These are phyloP conservation scores for Scolopax mira DNA, from an alignment of 2,113 vertebrate genomes.

Conservation along the genomic window DNA sequence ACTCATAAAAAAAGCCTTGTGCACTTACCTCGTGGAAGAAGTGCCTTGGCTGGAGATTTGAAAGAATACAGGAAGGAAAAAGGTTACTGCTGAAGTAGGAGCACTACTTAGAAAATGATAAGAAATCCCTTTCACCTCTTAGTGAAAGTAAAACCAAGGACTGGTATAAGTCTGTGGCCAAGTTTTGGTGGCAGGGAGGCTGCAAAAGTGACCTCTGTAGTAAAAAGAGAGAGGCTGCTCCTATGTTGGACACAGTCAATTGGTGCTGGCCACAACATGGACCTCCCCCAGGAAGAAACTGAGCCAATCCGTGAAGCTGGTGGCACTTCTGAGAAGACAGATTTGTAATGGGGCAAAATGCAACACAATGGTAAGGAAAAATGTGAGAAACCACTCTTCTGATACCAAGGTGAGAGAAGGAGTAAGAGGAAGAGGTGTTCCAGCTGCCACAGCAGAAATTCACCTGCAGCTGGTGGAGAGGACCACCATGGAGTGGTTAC, in stretches of 20 bases:
- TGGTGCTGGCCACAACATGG: background rate
- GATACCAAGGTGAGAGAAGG: background rate
- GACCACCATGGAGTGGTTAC: background rate
- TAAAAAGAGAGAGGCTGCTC: background rate
- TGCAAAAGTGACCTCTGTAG: background rate
- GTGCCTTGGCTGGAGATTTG: background rate
- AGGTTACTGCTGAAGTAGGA: background rate
- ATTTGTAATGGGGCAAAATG: background rate
- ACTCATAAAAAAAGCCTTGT: background rate
- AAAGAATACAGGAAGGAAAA: background rate
- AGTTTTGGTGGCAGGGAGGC: background rate
- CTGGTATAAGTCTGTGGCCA: background rate
- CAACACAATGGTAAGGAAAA: background rate
- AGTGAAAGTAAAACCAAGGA: background rate
- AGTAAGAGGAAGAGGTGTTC: background rate
- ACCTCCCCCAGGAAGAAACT: background rate
- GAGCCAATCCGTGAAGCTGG: background rate
- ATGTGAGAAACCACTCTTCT: background rate
- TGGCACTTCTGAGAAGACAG: background rate
- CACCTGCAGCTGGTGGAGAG: background rate
- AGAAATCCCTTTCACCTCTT: background rate
- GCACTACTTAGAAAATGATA: background rate
- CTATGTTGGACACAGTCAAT: background rate
- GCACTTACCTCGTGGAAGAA: background rate
- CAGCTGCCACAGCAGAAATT: no score